These are phyloP conservation scores for Menura novaehollandiae DNA, from an alignment of 2,113 vertebrate species.

Conservation along the genomic window DNA sequence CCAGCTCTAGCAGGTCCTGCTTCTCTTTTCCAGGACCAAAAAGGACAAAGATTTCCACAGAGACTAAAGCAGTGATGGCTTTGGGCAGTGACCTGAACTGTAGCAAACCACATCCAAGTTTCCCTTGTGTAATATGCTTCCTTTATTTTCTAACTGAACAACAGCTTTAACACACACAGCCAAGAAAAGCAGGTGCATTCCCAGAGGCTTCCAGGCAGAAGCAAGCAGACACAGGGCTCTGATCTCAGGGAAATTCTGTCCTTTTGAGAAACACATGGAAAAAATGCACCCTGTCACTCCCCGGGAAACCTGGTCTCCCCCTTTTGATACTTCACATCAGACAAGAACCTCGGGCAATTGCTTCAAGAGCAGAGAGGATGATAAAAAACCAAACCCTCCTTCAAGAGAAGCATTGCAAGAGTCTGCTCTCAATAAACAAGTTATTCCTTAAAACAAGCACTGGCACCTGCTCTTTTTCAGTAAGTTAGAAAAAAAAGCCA, in stretches of 20 bases:
- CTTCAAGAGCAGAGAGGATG: background rate
- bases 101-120: background rate
- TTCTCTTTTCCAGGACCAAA: background rate
- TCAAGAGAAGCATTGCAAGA: background rate
- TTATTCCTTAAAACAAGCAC: background rate
- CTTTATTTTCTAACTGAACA: background rate
- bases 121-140: accelerated
- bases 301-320: background rate
- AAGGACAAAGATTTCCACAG: background rate
- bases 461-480: background rate
- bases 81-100: background rate
- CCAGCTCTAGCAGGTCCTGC: background rate
- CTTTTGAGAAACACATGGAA: background rate
- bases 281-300: background rate
- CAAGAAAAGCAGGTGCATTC: background rate
- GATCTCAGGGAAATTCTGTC: background rate
- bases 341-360: background rate
- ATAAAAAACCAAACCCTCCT: background rate
- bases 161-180: background rate
- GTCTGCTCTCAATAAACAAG: background rate
- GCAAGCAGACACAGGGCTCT: background rate
- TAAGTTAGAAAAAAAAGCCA: background rate
- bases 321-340: background rate
- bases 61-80: background rate
- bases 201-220: background rate